Evolutionary conservation across 2,797 vertebrate genomes (phyloP).

Genomic region (Syngnathus acus): DNA sequence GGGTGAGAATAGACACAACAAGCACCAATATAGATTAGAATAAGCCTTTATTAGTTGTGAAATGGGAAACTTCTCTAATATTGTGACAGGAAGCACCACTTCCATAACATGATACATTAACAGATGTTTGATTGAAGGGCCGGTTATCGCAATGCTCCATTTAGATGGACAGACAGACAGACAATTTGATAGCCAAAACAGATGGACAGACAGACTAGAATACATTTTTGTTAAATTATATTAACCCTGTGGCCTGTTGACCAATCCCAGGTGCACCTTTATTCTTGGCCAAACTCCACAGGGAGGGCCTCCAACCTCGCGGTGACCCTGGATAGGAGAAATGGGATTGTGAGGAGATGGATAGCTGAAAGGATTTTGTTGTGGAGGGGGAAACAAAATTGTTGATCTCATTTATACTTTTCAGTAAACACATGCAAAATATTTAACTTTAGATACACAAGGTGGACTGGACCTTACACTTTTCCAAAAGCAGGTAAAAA

Average conservation of each 20-base stretch:
- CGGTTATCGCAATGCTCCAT: neutral
- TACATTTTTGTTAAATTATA: neutral
- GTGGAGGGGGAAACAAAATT: neutral
- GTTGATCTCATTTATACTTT: no score
- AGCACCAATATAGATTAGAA: slow-evolving; percentile 2
- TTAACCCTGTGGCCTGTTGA: neutral
- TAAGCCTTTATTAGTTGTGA: neutral
- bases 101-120: neutral
- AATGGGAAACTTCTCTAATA: neutral
- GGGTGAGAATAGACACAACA: slow-evolving; percentile 73
- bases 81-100: neutral
- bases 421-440: no score
- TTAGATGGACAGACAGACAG: slow-evolving; percentile 4
- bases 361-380: neutral
- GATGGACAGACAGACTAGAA: neutral
- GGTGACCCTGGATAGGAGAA: neutral
- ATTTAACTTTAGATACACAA: no score
- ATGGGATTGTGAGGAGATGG: neutral
- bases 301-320: neutral
- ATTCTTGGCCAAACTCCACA: neutral
- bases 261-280: neutral
- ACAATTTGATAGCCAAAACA: neutral
- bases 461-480: no score
- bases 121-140: neutral
- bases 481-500: no score